Evolutionary conservation across 1,140 invertebrate species (phyloP).

Genomic region (Parapsyche elsis): DNA sequence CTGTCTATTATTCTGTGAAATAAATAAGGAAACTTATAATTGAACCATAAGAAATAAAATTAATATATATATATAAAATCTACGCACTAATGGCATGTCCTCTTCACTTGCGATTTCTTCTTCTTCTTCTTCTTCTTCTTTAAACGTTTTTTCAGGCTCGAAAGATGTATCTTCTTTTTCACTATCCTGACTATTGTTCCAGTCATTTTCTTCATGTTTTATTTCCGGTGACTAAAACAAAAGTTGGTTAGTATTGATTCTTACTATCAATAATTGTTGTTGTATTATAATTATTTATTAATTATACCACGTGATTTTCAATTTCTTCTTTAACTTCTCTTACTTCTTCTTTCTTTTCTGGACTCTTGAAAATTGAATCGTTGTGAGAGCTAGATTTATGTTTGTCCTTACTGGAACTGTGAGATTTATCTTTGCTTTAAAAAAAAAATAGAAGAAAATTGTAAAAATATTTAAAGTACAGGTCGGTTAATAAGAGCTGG

Average conservation of each 20-base stretch:
- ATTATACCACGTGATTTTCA: constrained; percentile 51
- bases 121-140: constrained; percentile 62
- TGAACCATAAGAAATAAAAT: neutral
- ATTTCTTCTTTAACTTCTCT: constrained; percentile 59
- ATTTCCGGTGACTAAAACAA: constrained; percentile 50
- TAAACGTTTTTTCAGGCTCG: constrained; percentile 60
- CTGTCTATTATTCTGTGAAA: constrained; percentile 59
- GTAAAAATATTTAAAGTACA: neutral
- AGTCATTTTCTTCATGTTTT: constrained; percentile 58
- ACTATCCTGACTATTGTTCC: constrained; percentile 37
- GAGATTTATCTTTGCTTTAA: constrained; percentile 52
- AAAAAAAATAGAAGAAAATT: constrained; percentile 24
- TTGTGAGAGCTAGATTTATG: constrained; percentile 58
- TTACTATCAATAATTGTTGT: constrained; percentile 10
- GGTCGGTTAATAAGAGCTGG: no score
- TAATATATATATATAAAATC: constrained; percentile 12
- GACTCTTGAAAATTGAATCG: constrained; percentile 51
- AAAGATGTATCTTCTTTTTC: constrained; percentile 56
- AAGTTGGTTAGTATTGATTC: constrained; percentile 58
- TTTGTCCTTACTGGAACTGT: constrained; percentile 63
- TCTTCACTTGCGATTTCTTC: constrained; percentile 75
- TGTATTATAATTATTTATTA: constrained; percentile 34
- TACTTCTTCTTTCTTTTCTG: constrained; percentile 52
- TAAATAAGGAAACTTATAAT: constrained; percentile 37
- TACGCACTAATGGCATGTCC: constrained; percentile 79